phyloP scores from a whole-genome alignment of 2,888 invertebrate genomes.

The Agrotis segetum region DNA sequence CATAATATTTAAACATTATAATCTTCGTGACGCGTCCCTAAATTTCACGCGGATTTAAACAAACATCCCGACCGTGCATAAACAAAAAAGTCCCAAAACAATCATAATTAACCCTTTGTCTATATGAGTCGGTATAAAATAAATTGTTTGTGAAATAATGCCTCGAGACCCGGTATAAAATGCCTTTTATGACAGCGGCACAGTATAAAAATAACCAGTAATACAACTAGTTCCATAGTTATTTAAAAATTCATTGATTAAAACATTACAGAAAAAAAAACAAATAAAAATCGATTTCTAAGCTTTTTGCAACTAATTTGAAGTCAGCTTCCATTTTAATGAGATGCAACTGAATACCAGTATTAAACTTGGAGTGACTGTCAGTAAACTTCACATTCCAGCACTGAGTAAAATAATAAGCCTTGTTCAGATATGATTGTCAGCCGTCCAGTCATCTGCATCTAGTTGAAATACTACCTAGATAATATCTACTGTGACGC shows the following conservation, averaged over 20 bases:
- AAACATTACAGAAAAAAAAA: too few relatives aligned
- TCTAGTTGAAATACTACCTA: not conserved
- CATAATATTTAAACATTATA: not conserved
- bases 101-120: slow-evolving; percentile 39
- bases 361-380: too few relatives aligned
- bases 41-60: slow-evolving; percentile 6
- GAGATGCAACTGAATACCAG: too few relatives aligned
- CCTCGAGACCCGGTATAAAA: slow-evolving; percentile 35
- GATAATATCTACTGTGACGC: not conserved
- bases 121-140: slow-evolving; percentile 36
- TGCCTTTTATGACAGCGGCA: slow-evolving; percentile 22
- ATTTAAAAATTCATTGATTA: too few relatives aligned
- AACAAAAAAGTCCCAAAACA: slow-evolving; percentile 22
- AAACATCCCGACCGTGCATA: not conserved
- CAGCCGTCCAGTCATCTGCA: not conserved
- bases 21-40: not conserved
- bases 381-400: too few relatives aligned
- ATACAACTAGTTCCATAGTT: not conserved
- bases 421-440: too few relatives aligned
- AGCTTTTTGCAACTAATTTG: too few relatives aligned
- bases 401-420: too few relatives aligned
- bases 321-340: too few relatives aligned
- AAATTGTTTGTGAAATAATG: slow-evolving; percentile 51
- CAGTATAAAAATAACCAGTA: not conserved
- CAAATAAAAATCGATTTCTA: too few relatives aligned